phyloP scores from a whole-genome alignment of 2,797 vertebrate species.

The Periophthalmus magnuspinnatus region DNA sequence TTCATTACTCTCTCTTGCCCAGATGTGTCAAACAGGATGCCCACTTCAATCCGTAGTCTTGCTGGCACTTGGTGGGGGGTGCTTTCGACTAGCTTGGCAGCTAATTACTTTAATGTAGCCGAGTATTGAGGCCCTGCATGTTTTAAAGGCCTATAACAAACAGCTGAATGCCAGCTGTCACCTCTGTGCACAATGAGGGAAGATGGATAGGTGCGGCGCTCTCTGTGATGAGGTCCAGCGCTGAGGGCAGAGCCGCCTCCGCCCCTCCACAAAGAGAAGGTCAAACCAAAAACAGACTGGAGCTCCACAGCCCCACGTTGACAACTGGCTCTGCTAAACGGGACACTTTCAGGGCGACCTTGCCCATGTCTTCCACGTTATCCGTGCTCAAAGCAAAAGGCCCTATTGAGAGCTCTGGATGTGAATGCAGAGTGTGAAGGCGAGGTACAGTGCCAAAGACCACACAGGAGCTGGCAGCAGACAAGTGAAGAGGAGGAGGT shows the following conservation, averaged over 20 bases:
- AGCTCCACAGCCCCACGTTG: conserved; percentile 38
- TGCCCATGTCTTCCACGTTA: conserved; percentile 42
- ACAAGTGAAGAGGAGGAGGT: conserved; percentile 71
- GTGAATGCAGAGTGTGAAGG: conserved; percentile 66
- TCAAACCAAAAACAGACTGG: conserved; percentile 64
- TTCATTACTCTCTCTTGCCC: conserved; percentile 99
- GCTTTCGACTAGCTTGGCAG: conserved; percentile 91
- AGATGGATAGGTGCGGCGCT: conserved; percentile 79
- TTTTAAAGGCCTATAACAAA: conserved; percentile 89
- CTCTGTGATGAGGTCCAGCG: conserved; percentile 70
- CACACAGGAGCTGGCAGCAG: conserved; percentile 78
- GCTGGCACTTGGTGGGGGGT: conserved; percentile 90
- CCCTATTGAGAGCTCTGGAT: conserved; percentile 42
- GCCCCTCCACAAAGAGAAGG: conserved; percentile 71
- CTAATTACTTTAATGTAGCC: conserved; percentile 99
- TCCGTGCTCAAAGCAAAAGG: conserved; percentile 40
- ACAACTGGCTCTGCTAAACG: conserved; percentile 55
- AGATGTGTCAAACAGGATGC: conserved; percentile 99
- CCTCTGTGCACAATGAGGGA: conserved; percentile 78
- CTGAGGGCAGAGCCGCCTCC: conserved; percentile 56
- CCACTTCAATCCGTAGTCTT: conserved; percentile 86
- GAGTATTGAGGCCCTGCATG: conserved; percentile 86
- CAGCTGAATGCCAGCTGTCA: conserved; percentile 96
- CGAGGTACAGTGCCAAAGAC: conserved; percentile 74
- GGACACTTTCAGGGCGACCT: conserved; percentile 57